phyloP scores from a whole-genome alignment of 1,140 invertebrate genomes.

The Acromyrmex charruanus region DNA sequence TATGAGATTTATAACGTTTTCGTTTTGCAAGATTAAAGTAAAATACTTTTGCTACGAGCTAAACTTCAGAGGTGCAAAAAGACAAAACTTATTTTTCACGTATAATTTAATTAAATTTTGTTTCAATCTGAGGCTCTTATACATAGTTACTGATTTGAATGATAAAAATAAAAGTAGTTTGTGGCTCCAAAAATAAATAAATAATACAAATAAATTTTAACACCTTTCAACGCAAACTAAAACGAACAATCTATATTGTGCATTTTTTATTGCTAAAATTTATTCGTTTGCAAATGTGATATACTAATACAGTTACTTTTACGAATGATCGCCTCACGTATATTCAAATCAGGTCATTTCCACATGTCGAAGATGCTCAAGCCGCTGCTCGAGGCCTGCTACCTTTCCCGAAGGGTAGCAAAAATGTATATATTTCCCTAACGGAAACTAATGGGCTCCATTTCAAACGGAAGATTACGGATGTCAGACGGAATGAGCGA shows the following conservation, averaged over 20 bases:
- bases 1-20: conserved; percentile 1
- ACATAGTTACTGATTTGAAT: background rate
- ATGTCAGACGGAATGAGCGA: conserved; percentile 34
- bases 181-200: no score
- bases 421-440: background rate
- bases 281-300: background rate
- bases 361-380: background rate
- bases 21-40: background rate
- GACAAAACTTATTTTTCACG: background rate
- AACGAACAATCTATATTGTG: background rate
- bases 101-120: conserved; percentile 11
- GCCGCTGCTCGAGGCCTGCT: background rate
- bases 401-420: background rate
- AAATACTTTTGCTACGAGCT: background rate
- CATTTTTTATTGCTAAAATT: background rate
- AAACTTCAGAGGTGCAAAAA: background rate
- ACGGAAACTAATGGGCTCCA: conserved; percentile 24
- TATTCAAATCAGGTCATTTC: background rate
- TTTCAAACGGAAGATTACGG: conserved; percentile 7
- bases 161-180: no score
- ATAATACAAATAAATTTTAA: no score
- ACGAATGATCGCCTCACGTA: background rate
- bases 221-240: background rate
- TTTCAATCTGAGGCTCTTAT: background rate
- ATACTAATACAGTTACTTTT: background rate